Conservation (phyloP, 2,888 invertebrate genomes). For the Ommatoiulus sabulosus region DNA sequence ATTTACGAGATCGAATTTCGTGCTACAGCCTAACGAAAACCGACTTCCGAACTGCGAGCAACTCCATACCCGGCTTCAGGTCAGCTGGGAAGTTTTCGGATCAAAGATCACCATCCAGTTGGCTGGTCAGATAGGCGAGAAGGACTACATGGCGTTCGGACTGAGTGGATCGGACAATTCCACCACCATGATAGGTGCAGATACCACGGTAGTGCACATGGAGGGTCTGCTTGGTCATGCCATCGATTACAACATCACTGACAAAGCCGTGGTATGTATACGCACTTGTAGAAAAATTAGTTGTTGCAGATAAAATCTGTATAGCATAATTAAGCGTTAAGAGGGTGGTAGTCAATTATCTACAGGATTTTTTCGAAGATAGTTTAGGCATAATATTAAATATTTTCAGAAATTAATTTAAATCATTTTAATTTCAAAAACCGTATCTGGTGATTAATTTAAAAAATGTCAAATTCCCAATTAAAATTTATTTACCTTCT, state of each 20-base stretch:
- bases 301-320: too few relatives aligned
- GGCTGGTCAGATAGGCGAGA: constrained; percentile 79
- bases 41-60: constrained; percentile 85
- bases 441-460: too few relatives aligned
- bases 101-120: constrained; percentile 87
- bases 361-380: too few relatives aligned
- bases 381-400: too few relatives aligned
- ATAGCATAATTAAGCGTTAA: too few relatives aligned
- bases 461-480: too few relatives aligned
- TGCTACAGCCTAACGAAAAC: constrained; percentile 67
- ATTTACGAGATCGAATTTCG: not conserved
- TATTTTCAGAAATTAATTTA: too few relatives aligned
- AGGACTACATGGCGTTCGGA: constrained; percentile 91
- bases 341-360: too few relatives aligned
- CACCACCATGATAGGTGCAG: constrained; percentile 86
- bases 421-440: too few relatives aligned
- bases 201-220: constrained; percentile 83
- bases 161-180: constrained; percentile 79
- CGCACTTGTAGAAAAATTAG: too few relatives aligned
- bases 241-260: constrained; percentile 87
- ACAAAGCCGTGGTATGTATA: constrained; percentile 77
- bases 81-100: constrained; percentile 92
- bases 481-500: too few relatives aligned
- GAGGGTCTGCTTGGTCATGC: constrained; percentile 80
- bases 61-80: constrained; percentile 84